Evolutionary conservation across 2,888 invertebrate species (phyloP).

Genomic region (Heliothis peltigera): DNA sequence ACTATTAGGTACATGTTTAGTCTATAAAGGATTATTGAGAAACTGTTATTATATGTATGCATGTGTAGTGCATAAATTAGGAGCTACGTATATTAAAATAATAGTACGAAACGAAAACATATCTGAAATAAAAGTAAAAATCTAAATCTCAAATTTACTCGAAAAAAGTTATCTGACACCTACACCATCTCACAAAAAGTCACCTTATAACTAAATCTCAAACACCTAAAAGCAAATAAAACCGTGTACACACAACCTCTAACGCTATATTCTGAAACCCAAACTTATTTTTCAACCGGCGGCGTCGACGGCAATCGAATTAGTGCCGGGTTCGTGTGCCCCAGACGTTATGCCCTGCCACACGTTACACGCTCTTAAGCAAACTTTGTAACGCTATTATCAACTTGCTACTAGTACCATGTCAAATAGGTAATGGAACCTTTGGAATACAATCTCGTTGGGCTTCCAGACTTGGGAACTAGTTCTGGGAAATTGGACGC

Average conservation of each 20-base stretch:
- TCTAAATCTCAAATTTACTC: neutral
- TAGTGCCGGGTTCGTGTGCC: slow-evolving; percentile 63
- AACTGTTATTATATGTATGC: neutral
- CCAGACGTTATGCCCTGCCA: slow-evolving; percentile 71
- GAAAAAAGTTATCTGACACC: no score
- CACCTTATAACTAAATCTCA: slow-evolving; percentile 15
- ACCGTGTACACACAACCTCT: slow-evolving; percentile 13
- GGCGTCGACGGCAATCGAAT: slow-evolving; percentile 65
- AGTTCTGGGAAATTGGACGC: slow-evolving; percentile 56
- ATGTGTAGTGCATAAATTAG: neutral
- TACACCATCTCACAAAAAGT: neutral
- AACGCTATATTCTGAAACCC: slow-evolving; percentile 51
- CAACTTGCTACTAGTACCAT: slow-evolving; percentile 65
- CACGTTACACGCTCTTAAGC: slow-evolving; percentile 78
- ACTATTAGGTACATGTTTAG: neutral
- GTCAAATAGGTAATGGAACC: slow-evolving; percentile 66
- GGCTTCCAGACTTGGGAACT: slow-evolving; percentile 49
- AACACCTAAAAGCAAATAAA: slow-evolving; percentile 36
- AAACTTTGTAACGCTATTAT: slow-evolving; percentile 78
- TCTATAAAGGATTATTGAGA: neutral
- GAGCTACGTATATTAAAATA: neutral
- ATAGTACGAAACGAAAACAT: no score
- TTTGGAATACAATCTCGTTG: slow-evolving; percentile 68
- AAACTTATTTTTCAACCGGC: slow-evolving; percentile 63
- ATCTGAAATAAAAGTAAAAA: neutral